Conservation (phyloP, 2,888 invertebrate species). For the Clistopyga incitator region DNA sequence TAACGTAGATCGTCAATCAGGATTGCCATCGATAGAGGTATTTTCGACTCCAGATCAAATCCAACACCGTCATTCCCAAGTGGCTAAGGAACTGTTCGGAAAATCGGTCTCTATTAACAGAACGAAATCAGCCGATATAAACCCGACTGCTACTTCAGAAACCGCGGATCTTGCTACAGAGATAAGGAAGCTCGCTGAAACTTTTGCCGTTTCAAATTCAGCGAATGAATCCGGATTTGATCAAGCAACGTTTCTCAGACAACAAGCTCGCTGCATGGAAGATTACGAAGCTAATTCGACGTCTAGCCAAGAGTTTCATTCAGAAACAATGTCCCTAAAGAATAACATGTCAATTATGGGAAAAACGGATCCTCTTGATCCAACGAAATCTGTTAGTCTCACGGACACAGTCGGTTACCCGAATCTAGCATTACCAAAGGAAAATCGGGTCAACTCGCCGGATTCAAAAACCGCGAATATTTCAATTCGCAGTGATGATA, state of each 20-base stretch:
- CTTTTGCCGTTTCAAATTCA: neutral
- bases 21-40: neutral
- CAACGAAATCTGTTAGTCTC: neutral
- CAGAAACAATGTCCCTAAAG: neutral
- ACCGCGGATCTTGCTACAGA: slow-evolving; percentile 16
- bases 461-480: neutral
- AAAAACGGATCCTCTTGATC: neutral
- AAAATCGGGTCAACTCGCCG: neutral
- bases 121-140: neutral
- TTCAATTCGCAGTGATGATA: neutral
- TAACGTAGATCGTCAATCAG: slow-evolving; percentile 11
- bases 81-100: slow-evolving; percentile 7
- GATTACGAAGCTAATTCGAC: slow-evolving; percentile 40
- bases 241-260: slow-evolving; percentile 24
- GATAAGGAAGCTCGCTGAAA: slow-evolving; percentile 17
- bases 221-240: slow-evolving; percentile 23
- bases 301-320: slow-evolving; percentile 1
- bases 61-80: neutral
- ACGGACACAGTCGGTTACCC: neutral
- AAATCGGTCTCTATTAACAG: neutral
- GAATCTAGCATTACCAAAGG: neutral
- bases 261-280: slow-evolving; percentile 31
- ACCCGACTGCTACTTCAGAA: neutral
- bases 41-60: neutral
- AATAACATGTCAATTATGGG: neutral